Percentiles rank a stretch among this genome's conserved stretches.
These are phyloP conservation scores for Scaptomyza polygonia DNA, from an alignment of 2,888 invertebrate genomes.

Conservation along the genomic window DNA sequence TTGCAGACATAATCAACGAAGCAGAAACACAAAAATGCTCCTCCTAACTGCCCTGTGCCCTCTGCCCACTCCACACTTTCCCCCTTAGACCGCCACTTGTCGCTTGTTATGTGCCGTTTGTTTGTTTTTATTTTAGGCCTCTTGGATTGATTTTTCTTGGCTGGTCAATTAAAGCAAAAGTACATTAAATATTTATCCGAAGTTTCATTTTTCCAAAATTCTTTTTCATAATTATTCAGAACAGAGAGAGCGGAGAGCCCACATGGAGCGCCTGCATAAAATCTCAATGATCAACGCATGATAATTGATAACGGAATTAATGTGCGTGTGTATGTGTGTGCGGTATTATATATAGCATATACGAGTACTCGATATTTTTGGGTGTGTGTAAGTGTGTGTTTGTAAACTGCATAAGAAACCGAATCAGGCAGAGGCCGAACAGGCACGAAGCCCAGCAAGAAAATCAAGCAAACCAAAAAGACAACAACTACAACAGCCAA, in stretches of 20 bases:
- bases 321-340: neutral
- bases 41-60: constrained; percentile 27
- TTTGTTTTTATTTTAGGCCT: neutral
- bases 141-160: constrained; percentile 12
- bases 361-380: constrained; percentile 21
- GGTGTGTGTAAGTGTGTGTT: constrained; percentile 32
- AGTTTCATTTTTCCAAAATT: constrained; percentile 36
- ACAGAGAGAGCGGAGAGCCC: too few species aligned
- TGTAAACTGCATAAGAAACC: constrained; percentile 68
- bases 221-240: constrained; percentile 53
- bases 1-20: constrained; percentile 76
- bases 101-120: neutral
- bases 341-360: too few species aligned
- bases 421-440: constrained; percentile 49
- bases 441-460: constrained; percentile 69
- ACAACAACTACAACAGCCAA: constrained; percentile 45
- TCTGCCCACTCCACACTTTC: neutral
- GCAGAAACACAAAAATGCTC: constrained; percentile 62
- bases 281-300: constrained; percentile 55
- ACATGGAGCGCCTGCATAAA: constrained; percentile 46
- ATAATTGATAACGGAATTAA: constrained; percentile 71
- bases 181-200: constrained; percentile 15
- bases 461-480: constrained; percentile 73
- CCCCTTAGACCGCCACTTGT: neutral
- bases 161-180: constrained; percentile 53